Evolutionary conservation across 2,113 vertebrate species (phyloP), one percentile per base, ranked within the genome.

Genomic region (Triplophysa siluroides): DNA sequence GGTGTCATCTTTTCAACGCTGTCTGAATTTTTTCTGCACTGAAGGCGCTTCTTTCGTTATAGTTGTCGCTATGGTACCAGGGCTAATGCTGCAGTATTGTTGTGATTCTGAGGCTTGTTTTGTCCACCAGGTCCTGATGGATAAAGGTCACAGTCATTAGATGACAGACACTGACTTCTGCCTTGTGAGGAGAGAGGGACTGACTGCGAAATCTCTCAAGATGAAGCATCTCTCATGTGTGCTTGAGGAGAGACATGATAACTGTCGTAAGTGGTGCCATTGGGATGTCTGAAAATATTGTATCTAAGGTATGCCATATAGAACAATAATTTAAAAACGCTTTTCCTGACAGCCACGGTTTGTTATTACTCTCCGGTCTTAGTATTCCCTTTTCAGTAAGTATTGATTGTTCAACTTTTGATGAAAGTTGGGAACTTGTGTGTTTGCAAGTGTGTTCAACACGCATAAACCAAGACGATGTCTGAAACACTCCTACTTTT

Each of bases 91-190:
- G 58, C 41, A 41, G 26, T 21, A 56, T 61, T 75, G 56, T 68
- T 63, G 33, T 33, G 33, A n/a, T 38, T 76, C 68, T 58, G 50
- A 80, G 61, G 65, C 62, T 6, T 63, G 68, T 58, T 80, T 81
- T 70, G 66, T 84, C 54, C 66, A 18, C 19, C 50, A 69, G 64
- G 54, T 13, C 41, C 58, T 69, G 41, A 23, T 47, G 64, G 41
- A 21, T 58, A 84, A 78, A 84, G 83, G 83, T 84, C 79, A 81
- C 26, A 58, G 72, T 68, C 64, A 75, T 78, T 75, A 75, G 69
- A 75, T 65, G 45, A 75, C 69, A 8, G 45, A 75, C 69, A 8
- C 14, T 64, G 58, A 70, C 71, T 77, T 19, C 21, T 80, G 45
- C 24, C 54, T 43, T 82, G 26, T 71, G 41, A 75, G 56, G 23